Base-by-base conservation (phyloP, 2,113 vertebrate species). In the Diphyllodes magnificus region DNA sequence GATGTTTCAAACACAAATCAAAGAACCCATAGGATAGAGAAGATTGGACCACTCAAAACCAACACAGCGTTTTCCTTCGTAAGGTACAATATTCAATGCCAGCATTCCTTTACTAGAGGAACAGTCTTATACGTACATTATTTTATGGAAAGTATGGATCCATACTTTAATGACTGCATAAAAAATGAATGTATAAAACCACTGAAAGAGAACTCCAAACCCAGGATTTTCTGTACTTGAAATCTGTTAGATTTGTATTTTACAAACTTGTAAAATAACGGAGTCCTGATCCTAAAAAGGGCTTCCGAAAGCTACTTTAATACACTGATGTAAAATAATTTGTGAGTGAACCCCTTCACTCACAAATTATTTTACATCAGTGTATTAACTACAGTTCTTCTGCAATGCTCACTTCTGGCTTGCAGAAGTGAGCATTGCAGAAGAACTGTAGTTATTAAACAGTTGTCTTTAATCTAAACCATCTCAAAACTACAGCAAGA, bases 1-100 rank as follows among this genome's bases (percentile, higher is more conserved):
- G 39, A 30, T 76, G 89, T 66, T 83, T 86, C 44, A 79, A 95
- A 85, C 27, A 80, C 42, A 95, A 96, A 87, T 47, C 72, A 65
- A 85, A 89, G 73, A 93, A 82, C n/a, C 30, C 39, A 68, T 23
- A 77, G 5, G 15, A 72, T 35, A 82, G 19, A 82, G 39, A 45
- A 93, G 59, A 77, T 0, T 28, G 47, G 66, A 63, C 8, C 21
- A 59, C 20, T 73, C 39, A 76, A 82, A 91, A 69, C 2, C 30
- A 90, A 47, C 25, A 33, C 13, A 56, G 17, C 57, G 44, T 91
- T 92, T 73, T 90, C 39, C 33, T 85, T 77, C 6, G 10, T 19
- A 66, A 93, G 50, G 71, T 61, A 88, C 24, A 85, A 70, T 12
- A 82, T 22, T 65, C 54, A 76, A 3, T 54, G 66, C 53, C 84